These are phyloP conservation scores for Pungitius pungitius DNA, from an alignment of 2,113 vertebrate genomes.

Conservation along the genomic window DNA sequence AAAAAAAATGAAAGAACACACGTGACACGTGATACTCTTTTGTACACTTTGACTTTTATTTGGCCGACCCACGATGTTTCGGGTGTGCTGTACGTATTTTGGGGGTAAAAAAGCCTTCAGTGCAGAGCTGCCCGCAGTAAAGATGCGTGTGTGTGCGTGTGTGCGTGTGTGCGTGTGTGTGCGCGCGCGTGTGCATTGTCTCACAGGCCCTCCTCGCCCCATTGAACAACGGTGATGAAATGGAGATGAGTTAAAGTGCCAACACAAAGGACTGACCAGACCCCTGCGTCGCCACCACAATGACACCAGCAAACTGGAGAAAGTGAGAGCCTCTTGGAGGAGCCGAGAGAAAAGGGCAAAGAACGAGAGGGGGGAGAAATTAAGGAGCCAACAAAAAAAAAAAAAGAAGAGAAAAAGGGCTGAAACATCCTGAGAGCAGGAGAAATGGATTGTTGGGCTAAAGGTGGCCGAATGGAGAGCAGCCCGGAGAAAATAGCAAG, in stretches of 20 bases:
- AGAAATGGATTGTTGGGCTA: slow-evolving; percentile 50
- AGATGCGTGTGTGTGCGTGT: background rate
- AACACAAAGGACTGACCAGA: slow-evolving; percentile 71
- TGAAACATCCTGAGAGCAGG: slow-evolving; percentile 61
- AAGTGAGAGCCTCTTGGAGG: slow-evolving; percentile 71
- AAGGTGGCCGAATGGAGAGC: slow-evolving; percentile 62
- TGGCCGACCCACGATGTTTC: background rate
- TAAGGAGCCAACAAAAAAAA: slow-evolving; percentile 40
- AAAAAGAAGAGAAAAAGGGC: slow-evolving; percentile 23
- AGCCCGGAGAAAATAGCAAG: slow-evolving; percentile 70
- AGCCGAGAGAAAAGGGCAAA: slow-evolving; percentile 48
- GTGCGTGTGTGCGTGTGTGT: slow-evolving; percentile 21
- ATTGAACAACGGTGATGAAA: slow-evolving; percentile 71
- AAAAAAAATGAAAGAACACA: background rate
- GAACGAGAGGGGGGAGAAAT: slow-evolving; percentile 53
- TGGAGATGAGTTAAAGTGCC: slow-evolving; percentile 75
- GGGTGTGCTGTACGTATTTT: slow-evolving; percentile 1
- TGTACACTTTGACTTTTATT: background rate
- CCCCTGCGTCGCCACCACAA: slow-evolving; percentile 73
- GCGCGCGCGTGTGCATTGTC: slow-evolving; percentile 35
- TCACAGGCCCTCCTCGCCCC: slow-evolving; percentile 42
- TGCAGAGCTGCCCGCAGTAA: slow-evolving; percentile 1
- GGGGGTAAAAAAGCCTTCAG: slow-evolving; percentile 8
- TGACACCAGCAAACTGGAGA: slow-evolving; percentile 65
- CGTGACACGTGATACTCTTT: too few relatives aligned